These are phyloP conservation scores for Onychostoma macrolepis DNA, from an alignment of 2,113 vertebrate genomes.

Conservation along the genomic window DNA sequence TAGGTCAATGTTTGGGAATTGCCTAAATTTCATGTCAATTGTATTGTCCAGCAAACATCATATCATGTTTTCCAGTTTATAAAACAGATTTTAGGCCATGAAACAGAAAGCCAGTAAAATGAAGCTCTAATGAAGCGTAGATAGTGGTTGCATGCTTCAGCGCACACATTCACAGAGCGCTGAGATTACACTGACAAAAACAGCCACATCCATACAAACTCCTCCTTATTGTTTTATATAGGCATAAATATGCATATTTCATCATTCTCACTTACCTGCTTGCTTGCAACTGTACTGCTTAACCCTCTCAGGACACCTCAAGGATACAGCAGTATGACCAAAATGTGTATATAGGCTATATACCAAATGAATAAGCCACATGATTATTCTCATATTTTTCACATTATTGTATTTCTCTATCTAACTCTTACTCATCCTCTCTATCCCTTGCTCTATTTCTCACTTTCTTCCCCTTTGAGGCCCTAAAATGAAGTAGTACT, in stretches of 20 bases:
- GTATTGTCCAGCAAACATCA: conserved; percentile 16
- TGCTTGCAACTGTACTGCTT: neutral
- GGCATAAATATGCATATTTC: neutral
- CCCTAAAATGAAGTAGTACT: conserved; percentile 33
- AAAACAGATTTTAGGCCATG: conserved; percentile 36
- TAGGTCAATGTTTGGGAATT: neutral
- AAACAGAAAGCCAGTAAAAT: conserved; percentile 16
- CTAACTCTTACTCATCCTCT: neutral
- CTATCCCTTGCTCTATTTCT: neutral
- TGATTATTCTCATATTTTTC: neutral
- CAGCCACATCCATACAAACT: neutral
- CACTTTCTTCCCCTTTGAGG: conserved; percentile 15
- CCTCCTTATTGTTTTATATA: conserved; percentile 9
- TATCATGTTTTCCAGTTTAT: conserved; percentile 39
- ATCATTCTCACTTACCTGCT: neutral
- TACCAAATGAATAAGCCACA: too few relatives aligned
- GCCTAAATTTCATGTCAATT: conserved; percentile 11
- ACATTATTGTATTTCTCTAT: neutral
- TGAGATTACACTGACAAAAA: conserved; percentile 25
- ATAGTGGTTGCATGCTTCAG: conserved; percentile 27
- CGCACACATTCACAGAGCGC: conserved; percentile 4
- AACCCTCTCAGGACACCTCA: neutral
- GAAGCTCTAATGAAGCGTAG: conserved; percentile 37
- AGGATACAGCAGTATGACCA: too few relatives aligned
- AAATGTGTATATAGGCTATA: too few relatives aligned